Conservation (phyloP, 2,797 vertebrate species). For the Cuculus canorus region DNA sequence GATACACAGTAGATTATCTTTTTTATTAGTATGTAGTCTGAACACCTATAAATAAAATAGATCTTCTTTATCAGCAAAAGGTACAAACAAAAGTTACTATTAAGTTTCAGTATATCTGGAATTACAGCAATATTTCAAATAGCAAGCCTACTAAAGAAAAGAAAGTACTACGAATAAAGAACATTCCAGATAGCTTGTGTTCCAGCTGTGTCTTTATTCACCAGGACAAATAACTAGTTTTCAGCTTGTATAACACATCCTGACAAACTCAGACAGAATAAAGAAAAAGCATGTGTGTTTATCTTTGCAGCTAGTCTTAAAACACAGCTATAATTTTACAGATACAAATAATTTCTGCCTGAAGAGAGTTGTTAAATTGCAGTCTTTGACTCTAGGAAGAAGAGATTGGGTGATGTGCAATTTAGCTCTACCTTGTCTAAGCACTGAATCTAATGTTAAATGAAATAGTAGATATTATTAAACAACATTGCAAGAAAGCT, state of each 20-base stretch:
- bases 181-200: neutral
- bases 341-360: neutral
- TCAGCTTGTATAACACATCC: neutral
- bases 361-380: neutral
- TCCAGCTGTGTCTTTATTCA: neutral
- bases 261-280: neutral
- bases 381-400: neutral
- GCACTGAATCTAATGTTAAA: neutral
- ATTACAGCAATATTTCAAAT: neutral
- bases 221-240: neutral
- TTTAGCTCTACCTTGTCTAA: constrained; percentile 22
- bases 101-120: neutral
- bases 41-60: neutral
- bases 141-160: neutral
- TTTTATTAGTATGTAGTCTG: neutral
- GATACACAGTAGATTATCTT: neutral
- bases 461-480: constrained; percentile 4
- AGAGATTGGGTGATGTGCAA: neutral
- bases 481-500: neutral
- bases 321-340: neutral
- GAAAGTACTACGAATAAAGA: neutral
- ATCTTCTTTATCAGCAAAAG: neutral
- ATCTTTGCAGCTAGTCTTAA: neutral
- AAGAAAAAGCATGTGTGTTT: neutral
- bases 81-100: neutral